Base-by-base conservation (phyloP, 2,888 invertebrate species). In the Xestoiulus laeticollis region DNA sequence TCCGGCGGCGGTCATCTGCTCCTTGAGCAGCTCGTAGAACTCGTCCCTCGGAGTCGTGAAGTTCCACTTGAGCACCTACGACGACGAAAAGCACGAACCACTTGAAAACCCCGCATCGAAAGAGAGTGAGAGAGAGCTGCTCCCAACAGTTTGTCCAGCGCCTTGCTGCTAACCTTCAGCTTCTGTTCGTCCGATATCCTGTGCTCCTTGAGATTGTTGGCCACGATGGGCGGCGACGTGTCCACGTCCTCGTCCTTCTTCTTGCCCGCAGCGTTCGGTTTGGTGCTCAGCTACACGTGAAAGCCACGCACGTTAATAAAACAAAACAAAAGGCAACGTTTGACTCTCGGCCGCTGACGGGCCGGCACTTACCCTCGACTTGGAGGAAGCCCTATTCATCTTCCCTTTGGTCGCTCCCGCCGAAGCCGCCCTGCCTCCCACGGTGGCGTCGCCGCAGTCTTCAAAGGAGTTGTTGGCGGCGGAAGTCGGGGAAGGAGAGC, bases 141-240 rank as follows among this genome's bases (percentile, higher is more conserved):
- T n/a, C n/a, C n/a, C n/a, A n/a, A n/a, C n/a, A n/a, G n/a, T n/a
- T n/a, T n/a, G n/a, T n/a, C n/a, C n/a, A n/a, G n/a, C n/a, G n/a
- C n/a, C n/a, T n/a, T n/a, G n/a, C n/a, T n/a, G n/a, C 30, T 14
- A 12, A 78, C 94, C 93, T 97, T 97, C 88, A 99, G 93, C 92
- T 96, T 96, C 90, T 97, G 97, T 91, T 99, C 99, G 91, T 99
- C 99, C 85, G 97, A 95, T 85, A 97, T 94, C 87, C 99, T 94
- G 91, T 98, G 98, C 91, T 97, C 96, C 92, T 99, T 99, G 86
- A 96, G 93, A 91, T 96, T 96, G 91, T 97, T 97, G 26, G 95
- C 94, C 0, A 95, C 95, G 85, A 98, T 93, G 2, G 97, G 92
- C 0, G 97, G 96, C 0, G 96, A 94, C 0, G 93, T 94, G 90